phyloP scores from a whole-genome alignment of 2,888 invertebrate species.

The Trachelus troglodyta region DNA sequence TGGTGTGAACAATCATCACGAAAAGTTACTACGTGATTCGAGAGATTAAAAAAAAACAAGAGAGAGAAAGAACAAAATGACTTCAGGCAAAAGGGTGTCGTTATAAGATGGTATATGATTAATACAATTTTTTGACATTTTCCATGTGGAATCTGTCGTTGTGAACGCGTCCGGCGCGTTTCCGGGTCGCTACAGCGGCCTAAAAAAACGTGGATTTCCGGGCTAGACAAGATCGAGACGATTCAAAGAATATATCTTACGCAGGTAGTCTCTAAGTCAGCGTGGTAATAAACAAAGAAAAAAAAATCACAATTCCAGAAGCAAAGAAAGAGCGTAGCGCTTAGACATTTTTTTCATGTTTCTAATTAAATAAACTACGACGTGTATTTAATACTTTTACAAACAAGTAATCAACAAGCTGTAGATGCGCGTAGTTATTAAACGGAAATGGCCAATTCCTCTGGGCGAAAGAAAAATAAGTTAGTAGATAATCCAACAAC shows the following conservation, averaged over 20 bases:
- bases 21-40: neutral
- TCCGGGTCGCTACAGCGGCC: neutral
- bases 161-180: neutral
- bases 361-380: constrained; percentile 37
- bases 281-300: neutral
- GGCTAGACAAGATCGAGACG: neutral
- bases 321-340: neutral
- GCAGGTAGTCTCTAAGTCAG: neutral
- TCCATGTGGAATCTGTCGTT: neutral
- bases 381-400: constrained; percentile 60
- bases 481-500: constrained; percentile 11
- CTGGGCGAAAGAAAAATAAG: neutral
- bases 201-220: neutral
- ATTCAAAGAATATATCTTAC: neutral
- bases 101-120: neutral
- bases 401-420: constrained; percentile 19
- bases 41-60: neutral
- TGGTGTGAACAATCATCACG: neutral
- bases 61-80: neutral
- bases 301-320: constrained; percentile 4
- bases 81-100: neutral
- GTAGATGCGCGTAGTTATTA: neutral
- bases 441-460: neutral
- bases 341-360: constrained; percentile 26
- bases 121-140: neutral